Percentiles rank a stretch among this genome's conserved stretches.
phyloP scores from a whole-genome alignment of 1,140 invertebrate species.

The Magallana angulata region DNA sequence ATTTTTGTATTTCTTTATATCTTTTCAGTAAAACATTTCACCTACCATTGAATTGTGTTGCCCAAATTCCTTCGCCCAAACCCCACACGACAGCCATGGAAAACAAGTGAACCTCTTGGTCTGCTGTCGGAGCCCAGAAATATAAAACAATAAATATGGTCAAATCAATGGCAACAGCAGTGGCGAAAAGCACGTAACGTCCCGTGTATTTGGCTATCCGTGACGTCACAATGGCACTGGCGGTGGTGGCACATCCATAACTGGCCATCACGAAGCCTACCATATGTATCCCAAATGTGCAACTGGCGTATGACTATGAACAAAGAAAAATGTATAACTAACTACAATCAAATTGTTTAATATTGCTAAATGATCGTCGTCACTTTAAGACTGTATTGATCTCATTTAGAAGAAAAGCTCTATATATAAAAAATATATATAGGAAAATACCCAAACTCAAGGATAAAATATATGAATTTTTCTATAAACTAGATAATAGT shows the following conservation, averaged over 20 bases:
- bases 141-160: constrained; percentile 4
- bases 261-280: constrained; percentile 98
- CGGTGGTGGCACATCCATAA: constrained; percentile 93
- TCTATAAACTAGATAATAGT: too few species aligned
- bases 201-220: constrained; percentile 95
- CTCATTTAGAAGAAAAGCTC: too few species aligned
- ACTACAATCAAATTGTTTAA: too few species aligned
- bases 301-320: constrained; percentile 93
- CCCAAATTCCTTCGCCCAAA: not conserved
- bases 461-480: too few species aligned
- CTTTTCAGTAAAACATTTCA: not conserved
- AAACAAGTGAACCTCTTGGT: not conserved
- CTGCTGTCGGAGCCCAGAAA: not conserved
- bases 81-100: constrained; percentile 15
- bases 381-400: too few species aligned
- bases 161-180: not conserved
- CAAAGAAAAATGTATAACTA: constrained; percentile 57
- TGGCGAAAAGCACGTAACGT: constrained; percentile 75
- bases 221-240: constrained; percentile 92
- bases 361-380: too few species aligned
- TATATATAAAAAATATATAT: too few species aligned
- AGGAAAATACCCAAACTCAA: too few species aligned
- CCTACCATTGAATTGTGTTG: not conserved
- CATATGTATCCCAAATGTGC: constrained; percentile 91
- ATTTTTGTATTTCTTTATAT: too few species aligned